Conservation (phyloP, 64 coral and sea anemone genomes). For the Actinia tenebrosa region DNA sequence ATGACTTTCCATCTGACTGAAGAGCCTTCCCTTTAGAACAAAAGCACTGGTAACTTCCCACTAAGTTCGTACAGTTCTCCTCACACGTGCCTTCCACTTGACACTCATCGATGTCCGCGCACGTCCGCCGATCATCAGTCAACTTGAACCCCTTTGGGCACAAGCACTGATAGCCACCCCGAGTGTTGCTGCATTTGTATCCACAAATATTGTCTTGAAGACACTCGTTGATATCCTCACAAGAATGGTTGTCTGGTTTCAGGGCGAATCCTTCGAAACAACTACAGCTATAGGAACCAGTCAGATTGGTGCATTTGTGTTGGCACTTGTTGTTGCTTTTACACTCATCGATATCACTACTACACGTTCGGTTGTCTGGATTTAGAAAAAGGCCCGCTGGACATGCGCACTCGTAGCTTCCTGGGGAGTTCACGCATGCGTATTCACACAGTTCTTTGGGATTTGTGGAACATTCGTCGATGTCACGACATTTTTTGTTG, state of each 20-base stretch:
- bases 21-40: slow-evolving; percentile 43
- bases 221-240: slow-evolving; percentile 68
- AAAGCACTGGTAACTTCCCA: slow-evolving; percentile 49
- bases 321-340: slow-evolving; percentile 11
- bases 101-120: slow-evolving; percentile 41
- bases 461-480: slow-evolving; percentile 34
- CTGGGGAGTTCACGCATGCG: slow-evolving; percentile 51
- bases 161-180: slow-evolving; percentile 50
- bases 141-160: slow-evolving; percentile 46
- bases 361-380: slow-evolving; percentile 47
- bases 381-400: slow-evolving; percentile 12
- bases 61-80: background rate
- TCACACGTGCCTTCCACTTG: background rate
- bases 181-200: slow-evolving; percentile 41
- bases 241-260: slow-evolving; percentile 28
- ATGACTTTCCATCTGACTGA: slow-evolving; percentile 16
- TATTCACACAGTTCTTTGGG: slow-evolving; percentile 37
- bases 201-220: slow-evolving; percentile 7
- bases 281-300: slow-evolving; percentile 46
- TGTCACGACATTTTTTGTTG: slow-evolving; percentile 39
- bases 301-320: slow-evolving; percentile 43
- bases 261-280: slow-evolving; percentile 45
- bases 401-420: slow-evolving; percentile 53
- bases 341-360: slow-evolving; percentile 70
- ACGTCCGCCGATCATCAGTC: slow-evolving; percentile 22